phyloP scores from a whole-genome alignment of 1,140 invertebrate genomes.

The Hylyphantes graminicola region DNA sequence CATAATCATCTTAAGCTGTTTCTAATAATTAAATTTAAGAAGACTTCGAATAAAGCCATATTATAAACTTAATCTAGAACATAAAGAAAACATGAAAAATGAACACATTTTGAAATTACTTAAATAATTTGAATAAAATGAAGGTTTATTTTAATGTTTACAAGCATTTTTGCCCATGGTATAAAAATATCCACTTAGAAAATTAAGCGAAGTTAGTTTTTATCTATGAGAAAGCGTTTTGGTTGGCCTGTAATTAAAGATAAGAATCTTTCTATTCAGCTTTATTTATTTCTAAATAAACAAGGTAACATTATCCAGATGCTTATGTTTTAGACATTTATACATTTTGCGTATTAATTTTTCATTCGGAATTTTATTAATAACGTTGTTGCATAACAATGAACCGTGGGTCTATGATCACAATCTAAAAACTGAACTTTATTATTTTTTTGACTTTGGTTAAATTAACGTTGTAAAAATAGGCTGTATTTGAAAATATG shows the following conservation, averaged over 20 bases:
- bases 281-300: conserved; percentile 33
- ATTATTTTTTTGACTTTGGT: too few relatives aligned
- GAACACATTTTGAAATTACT: conserved; percentile 13
- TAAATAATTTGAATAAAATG: not conserved
- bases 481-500: too few relatives aligned
- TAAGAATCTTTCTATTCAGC: conserved; percentile 18
- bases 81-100: conserved; percentile 30
- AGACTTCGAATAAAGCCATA: too few relatives aligned
- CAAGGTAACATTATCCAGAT: conserved; percentile 31
- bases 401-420: too few relatives aligned
- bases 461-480: too few relatives aligned
- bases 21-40: too few relatives aligned
- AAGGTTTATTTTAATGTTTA: not conserved
- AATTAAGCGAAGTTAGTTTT: conserved; percentile 22
- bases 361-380: too few relatives aligned
- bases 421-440: too few relatives aligned
- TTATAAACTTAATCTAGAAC: too few relatives aligned
- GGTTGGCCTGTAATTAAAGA: conserved; percentile 19
- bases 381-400: too few relatives aligned
- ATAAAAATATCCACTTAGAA: conserved; percentile 35
- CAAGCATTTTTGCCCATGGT: not conserved
- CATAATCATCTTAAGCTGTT: too few relatives aligned
- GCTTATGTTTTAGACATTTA: not conserved
- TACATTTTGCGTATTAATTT: too few relatives aligned
- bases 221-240: not conserved